Evolutionary conservation across 2,797 vertebrate species (phyloP).

Genomic region (Pogoniulus pusillus): DNA sequence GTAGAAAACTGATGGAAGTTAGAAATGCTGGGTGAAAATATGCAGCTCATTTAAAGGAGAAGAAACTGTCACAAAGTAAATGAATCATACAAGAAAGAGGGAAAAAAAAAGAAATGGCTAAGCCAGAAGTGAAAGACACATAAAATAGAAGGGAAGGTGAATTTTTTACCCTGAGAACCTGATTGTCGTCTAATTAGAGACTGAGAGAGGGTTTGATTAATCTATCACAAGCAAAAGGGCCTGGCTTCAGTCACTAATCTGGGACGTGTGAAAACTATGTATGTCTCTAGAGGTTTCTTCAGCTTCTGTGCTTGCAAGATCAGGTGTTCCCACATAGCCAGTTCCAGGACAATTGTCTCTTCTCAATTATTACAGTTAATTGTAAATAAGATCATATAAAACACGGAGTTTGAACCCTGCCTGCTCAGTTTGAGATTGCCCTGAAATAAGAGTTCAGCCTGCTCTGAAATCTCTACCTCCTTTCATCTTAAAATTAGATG

Average conservation of each 20-base stretch:
- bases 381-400: constrained; percentile 15
- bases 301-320: constrained; percentile 58
- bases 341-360: constrained; percentile 65
- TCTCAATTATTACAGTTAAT: constrained; percentile 72
- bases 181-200: constrained; percentile 82
- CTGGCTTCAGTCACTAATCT: constrained; percentile 70
- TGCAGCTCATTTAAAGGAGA: constrained; percentile 68
- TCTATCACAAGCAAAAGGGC: constrained; percentile 72
- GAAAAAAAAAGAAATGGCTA: neutral
- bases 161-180: constrained; percentile 60
- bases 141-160: constrained; percentile 51
- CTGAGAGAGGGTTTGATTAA: constrained; percentile 79
- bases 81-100: constrained; percentile 28
- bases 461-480: neutral
- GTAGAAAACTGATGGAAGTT: constrained; percentile 67
- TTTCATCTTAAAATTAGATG: neutral
- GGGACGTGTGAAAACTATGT: constrained; percentile 68
- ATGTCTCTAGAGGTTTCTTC: constrained; percentile 63
- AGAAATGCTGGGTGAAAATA: constrained; percentile 64
- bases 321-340: constrained; percentile 63
- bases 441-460: neutral
- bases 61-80: constrained; percentile 61
- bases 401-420: neutral
- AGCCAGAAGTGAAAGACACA: constrained; percentile 60
- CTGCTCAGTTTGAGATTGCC: neutral